These are phyloP conservation scores for Leptinotarsa defecta DNA, from an alignment of 1,140 invertebrate species.

Conservation along the genomic window DNA sequence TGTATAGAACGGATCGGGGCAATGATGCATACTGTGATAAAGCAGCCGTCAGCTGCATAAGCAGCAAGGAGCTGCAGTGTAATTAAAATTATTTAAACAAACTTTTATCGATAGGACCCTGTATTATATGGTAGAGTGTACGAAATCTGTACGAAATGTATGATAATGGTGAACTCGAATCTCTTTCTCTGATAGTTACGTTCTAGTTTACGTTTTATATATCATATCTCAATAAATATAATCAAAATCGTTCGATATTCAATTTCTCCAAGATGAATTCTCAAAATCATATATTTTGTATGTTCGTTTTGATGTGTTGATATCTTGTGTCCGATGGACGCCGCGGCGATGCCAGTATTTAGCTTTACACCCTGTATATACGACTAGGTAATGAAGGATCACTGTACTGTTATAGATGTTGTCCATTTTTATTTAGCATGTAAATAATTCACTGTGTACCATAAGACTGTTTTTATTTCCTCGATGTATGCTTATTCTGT, in stretches of 20 bases:
- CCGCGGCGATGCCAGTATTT: slow-evolving; percentile 51
- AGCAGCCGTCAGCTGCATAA: slow-evolving; percentile 51
- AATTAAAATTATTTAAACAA: slow-evolving; percentile 45
- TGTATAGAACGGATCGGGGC: slow-evolving; percentile 53
- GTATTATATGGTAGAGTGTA: slow-evolving; percentile 50
- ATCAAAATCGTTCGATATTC: background rate
- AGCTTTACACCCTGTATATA: slow-evolving; percentile 52
- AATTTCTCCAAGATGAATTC: background rate
- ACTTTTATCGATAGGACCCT: slow-evolving; percentile 37
- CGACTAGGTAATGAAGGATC: slow-evolving; percentile 30
- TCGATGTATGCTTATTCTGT: slow-evolving; percentile 1
- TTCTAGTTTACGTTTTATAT: background rate
- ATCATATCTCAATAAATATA: background rate
- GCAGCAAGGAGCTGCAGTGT: slow-evolving; percentile 48
- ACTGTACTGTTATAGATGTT: slow-evolving; percentile 52
- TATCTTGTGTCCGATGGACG: slow-evolving; percentile 48
- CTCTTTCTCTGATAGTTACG: background rate
- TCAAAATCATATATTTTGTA: slow-evolving; percentile 13
- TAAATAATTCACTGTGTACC: slow-evolving; percentile 49
- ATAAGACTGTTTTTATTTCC: slow-evolving; percentile 50
- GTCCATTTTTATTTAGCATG: slow-evolving; percentile 49
- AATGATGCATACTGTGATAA: slow-evolving; percentile 58
- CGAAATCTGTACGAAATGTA: slow-evolving; percentile 6
- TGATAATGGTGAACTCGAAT: background rate
- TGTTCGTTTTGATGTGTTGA: slow-evolving; percentile 51